A percentile compares a stretch with the other conserved stretches of the same genome.
Conservation (phyloP, 1,140 invertebrate genomes). For the Caenorhabditis tropicalis region DNA sequence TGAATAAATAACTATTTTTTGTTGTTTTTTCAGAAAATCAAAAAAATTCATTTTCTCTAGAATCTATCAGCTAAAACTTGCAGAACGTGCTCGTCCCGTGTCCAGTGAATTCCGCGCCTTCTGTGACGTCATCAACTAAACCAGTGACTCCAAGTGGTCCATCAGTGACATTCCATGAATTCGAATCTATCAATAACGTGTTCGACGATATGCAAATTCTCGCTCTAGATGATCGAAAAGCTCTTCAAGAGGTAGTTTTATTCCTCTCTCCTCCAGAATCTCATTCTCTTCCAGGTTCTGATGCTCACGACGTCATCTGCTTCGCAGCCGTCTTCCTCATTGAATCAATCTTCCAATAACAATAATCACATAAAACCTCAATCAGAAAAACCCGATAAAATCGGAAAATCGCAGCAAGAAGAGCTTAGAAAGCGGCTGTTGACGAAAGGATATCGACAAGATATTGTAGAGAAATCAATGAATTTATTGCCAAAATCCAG, state of each 20-base stretch:
- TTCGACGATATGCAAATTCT: slow-evolving; percentile 30
- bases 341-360: background rate
- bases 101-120: background rate
- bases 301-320: background rate
- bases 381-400: background rate
- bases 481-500: background rate
- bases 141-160: background rate
- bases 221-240: slow-evolving; percentile 13
- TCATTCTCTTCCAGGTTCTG: background rate
- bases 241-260: background rate
- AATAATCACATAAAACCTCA: background rate
- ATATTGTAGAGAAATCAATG: slow-evolving; percentile 10
- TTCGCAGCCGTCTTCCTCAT: background rate
- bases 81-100: slow-evolving; percentile 12
- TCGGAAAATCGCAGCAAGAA: background rate
- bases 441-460: slow-evolving; percentile 1
- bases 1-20: background rate
- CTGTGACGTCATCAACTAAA: background rate
- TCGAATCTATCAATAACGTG: slow-evolving; percentile 14
- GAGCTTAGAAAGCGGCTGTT: background rate
- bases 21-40: no score
- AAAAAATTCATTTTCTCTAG: no score
- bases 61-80: no score
- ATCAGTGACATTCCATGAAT: background rate
- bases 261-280: no score